phyloP scores from a whole-genome alignment of 2,113 vertebrate genomes.

The Dolichotis patagonum region DNA sequence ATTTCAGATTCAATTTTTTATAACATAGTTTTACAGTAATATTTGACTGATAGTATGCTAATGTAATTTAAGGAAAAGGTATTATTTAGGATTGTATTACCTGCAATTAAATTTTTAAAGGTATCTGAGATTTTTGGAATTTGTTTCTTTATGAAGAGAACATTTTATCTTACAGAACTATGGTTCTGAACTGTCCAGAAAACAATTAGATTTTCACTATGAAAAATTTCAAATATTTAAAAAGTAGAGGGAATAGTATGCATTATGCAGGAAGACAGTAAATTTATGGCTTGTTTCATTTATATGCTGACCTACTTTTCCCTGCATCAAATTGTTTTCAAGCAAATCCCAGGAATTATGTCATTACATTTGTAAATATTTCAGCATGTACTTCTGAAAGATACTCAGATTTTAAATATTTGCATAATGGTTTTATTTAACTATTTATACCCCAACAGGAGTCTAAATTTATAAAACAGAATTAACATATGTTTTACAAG shows the following conservation, averaged over 20 bases:
- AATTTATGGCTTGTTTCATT: not conserved
- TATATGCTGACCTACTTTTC: not conserved
- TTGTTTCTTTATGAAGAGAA: slow-evolving; percentile 34
- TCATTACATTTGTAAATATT: slow-evolving; percentile 5
- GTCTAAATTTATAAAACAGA: slow-evolving; percentile 9
- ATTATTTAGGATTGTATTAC: not conserved
- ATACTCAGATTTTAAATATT: slow-evolving; percentile 34
- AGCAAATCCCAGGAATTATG: not conserved
- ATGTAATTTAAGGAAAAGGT: not conserved
- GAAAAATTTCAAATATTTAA: slow-evolving; percentile 38
- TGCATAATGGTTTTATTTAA: slow-evolving; percentile 28
- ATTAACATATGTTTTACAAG: slow-evolving; percentile 39
- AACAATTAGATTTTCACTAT: not conserved
- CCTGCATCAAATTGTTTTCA: not conserved
- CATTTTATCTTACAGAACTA: slow-evolving; percentile 17
- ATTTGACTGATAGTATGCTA: not conserved
- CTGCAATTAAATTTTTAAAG: slow-evolving; percentile 2
- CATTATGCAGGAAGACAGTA: not conserved
- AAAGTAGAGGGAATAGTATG: not conserved
- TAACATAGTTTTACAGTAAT: not conserved
- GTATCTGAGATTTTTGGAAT: not conserved
- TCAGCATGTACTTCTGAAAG: slow-evolving; percentile 26
- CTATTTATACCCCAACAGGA: not conserved
- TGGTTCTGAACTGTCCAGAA: not conserved
- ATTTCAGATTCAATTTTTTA: slow-evolving; percentile 1